Conservation (phyloP, 2,113 vertebrate genomes). For the Podocnemis expansa region DNA sequence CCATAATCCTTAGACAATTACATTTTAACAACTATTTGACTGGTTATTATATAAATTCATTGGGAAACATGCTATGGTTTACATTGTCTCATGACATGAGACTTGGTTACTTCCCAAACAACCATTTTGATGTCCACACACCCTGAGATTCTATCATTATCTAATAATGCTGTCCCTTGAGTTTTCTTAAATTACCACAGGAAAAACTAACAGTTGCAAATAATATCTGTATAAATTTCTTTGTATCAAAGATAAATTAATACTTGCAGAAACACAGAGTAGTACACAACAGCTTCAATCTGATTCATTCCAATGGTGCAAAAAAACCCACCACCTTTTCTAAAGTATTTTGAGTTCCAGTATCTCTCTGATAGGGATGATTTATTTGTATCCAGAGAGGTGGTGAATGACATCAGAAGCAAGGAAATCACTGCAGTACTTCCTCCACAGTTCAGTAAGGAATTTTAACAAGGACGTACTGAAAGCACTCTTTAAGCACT, state of each 20-base stretch:
- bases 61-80: rapidly evolving
- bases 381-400: not conserved
- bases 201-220: not conserved
- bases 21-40: not conserved
- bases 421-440: not conserved
- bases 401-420: not conserved
- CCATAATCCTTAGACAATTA: not conserved
- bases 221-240: not conserved
- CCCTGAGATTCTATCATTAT: not conserved
- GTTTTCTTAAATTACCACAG: not conserved
- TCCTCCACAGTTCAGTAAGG: not conserved
- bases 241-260: not conserved
- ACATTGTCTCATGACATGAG: not conserved
- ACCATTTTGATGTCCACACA: not conserved
- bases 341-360: not conserved
- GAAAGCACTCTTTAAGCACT: not conserved
- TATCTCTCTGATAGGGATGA: not conserved
- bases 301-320: not conserved
- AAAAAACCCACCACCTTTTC: not conserved
- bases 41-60: not conserved
- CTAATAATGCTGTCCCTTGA: not conserved
- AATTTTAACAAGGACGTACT: not conserved
- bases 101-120: not conserved
- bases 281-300: not conserved
- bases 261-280: not conserved